Evolutionary conservation across 2,888 invertebrate genomes (phyloP).

Genomic region (Dione juno): DNA sequence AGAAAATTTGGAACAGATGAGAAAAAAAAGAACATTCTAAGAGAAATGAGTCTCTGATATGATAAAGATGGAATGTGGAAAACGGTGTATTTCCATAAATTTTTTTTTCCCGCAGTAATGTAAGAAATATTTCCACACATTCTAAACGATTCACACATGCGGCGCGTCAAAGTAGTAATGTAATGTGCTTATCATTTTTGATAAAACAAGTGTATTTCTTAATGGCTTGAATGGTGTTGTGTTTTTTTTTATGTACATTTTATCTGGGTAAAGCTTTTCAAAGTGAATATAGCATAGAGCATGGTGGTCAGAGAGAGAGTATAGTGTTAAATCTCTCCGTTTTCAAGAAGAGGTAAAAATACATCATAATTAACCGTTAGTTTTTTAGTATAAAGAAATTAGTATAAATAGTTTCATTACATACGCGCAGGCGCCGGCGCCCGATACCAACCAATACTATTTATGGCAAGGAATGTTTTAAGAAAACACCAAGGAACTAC

Average conservation of each 20-base stretch:
- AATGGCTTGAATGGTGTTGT: neutral
- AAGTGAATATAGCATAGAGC: too few species aligned
- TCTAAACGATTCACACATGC: neutral
- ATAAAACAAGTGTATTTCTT: neutral
- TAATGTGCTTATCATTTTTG: neutral
- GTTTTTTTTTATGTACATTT: neutral
- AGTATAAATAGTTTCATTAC: slow-evolving; percentile 37
- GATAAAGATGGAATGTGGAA: too few species aligned
- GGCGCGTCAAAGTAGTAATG: neutral
- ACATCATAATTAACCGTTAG: too few species aligned
- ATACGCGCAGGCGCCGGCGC: slow-evolving; percentile 53
- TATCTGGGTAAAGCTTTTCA: neutral
- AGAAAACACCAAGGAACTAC: slow-evolving; percentile 65
- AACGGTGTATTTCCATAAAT: too few species aligned
- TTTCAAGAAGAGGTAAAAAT: too few species aligned
- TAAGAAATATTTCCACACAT: neutral
- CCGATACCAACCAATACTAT: slow-evolving; percentile 68
- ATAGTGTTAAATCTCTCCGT: too few species aligned
- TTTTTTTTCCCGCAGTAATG: too few species aligned
- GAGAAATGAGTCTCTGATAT: too few species aligned
- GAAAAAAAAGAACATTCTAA: too few species aligned
- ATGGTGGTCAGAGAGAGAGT: too few species aligned
- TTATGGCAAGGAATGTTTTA: slow-evolving; percentile 78
- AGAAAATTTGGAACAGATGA: too few species aligned
- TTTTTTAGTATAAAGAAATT: slow-evolving; percentile 1